These are phyloP conservation scores for Pseudocheirus occidentalis DNA, from an alignment of 2,797 vertebrate genomes.

Conservation along the genomic window DNA sequence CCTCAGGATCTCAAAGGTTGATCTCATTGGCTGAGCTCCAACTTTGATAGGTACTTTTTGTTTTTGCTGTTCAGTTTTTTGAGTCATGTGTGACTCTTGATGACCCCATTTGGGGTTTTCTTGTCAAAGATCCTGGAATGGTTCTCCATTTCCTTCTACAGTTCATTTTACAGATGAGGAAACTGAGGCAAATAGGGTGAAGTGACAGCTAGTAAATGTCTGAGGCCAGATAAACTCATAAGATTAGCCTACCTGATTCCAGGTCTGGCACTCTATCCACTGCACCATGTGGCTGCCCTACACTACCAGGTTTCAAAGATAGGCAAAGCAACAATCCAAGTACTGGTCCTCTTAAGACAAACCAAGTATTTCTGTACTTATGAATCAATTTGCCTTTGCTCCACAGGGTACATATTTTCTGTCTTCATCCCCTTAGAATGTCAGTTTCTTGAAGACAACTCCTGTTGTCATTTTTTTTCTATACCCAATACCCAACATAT, in stretches of 20 bases:
- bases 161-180: neutral
- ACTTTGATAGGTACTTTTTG: neutral
- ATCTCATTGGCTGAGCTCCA: neutral
- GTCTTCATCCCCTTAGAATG: neutral
- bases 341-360: neutral
- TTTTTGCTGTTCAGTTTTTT: neutral
- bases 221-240: neutral
- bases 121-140: neutral
- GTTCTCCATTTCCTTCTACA: neutral
- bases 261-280: neutral
- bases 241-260: neutral
- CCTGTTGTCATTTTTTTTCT: neutral
- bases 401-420: neutral
- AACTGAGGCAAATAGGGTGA: neutral
- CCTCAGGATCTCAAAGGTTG: neutral
- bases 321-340: neutral
- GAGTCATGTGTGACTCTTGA: neutral
- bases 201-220: neutral
- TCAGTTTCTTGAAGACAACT: neutral
- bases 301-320: no score
- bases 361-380: neutral
- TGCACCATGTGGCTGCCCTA: neutral
- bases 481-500: neutral
- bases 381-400: neutral
- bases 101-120: neutral